Conservation (phyloP, 2,797 vertebrate species). For the Acropternis orthonyx region DNA sequence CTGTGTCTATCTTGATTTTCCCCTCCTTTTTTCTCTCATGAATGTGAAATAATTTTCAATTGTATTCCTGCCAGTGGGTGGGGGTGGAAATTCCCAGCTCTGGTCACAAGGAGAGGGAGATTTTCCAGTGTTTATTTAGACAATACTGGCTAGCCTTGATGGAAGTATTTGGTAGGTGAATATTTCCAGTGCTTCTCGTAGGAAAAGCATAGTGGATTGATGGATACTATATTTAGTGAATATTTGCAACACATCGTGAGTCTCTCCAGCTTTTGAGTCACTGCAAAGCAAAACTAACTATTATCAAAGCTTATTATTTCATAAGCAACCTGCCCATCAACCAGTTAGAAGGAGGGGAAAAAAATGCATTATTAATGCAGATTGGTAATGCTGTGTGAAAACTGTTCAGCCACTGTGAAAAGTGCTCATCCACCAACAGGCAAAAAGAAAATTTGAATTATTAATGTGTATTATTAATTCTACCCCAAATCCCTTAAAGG, state of each 20-base stretch:
- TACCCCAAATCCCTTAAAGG: slow-evolving; percentile 41
- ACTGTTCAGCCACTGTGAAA: slow-evolving; percentile 43
- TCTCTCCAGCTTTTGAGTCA: neutral
- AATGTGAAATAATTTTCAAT: neutral
- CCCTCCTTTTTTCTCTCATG: neutral
- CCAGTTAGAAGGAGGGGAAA: neutral
- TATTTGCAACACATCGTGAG: neutral
- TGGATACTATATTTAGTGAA: neutral
- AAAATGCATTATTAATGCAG: slow-evolving; percentile 12
- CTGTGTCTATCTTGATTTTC: neutral
- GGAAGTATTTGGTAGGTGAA: neutral
- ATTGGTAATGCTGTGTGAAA: slow-evolving; percentile 20
- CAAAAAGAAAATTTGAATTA: slow-evolving; percentile 50
- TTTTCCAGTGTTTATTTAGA: neutral
- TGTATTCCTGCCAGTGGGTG: neutral
- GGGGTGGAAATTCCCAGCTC: neutral
- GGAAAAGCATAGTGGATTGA: neutral
- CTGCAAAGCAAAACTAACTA: neutral
- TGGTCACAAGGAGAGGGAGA: neutral
- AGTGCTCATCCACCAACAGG: slow-evolving; percentile 24
- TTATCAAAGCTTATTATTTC: slow-evolving; percentile 40
- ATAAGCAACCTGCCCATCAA: slow-evolving; percentile 4
- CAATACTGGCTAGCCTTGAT: neutral
- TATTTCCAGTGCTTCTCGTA: neutral
- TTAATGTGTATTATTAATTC: slow-evolving; percentile 60